These are phyloP conservation scores for Eufriesea mexicana DNA, from an alignment of 1,140 invertebrate species.

Conservation along the genomic window DNA sequence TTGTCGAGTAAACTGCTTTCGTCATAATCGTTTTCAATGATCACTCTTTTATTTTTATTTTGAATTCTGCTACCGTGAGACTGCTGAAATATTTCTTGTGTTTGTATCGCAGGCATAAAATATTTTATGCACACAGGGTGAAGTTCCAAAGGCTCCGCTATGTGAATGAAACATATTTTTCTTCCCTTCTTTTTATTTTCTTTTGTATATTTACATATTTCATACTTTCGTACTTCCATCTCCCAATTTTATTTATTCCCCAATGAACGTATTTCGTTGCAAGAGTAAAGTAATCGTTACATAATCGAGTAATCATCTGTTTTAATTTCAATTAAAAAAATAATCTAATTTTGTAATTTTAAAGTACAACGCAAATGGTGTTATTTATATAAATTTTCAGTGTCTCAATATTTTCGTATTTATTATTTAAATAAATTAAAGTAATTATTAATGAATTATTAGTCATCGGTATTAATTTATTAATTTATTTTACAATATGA, in stretches of 20 bases:
- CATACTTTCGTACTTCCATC: background rate
- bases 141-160: background rate
- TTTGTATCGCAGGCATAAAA: background rate
- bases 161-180: background rate
- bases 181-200: background rate
- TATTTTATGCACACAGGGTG: background rate
- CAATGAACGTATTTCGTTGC: too few species aligned
- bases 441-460: too few species aligned
- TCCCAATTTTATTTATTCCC: background rate
- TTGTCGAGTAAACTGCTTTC: background rate
- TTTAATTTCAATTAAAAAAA: too few species aligned
- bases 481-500: too few species aligned
- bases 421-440: too few species aligned
- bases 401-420: too few species aligned
- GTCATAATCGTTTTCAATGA: slow-evolving; percentile 3
- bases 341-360: too few species aligned
- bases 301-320: background rate
- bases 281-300: too few species aligned
- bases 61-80: background rate
- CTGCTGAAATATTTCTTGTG: background rate
- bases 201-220: background rate
- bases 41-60: slow-evolving; percentile 12
- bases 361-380: too few species aligned
- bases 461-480: too few species aligned
- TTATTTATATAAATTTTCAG: too few species aligned